These are phyloP conservation scores for Zenarchopterus dispar DNA, from an alignment of 2,797 vertebrate genomes.

Conservation along the genomic window DNA sequence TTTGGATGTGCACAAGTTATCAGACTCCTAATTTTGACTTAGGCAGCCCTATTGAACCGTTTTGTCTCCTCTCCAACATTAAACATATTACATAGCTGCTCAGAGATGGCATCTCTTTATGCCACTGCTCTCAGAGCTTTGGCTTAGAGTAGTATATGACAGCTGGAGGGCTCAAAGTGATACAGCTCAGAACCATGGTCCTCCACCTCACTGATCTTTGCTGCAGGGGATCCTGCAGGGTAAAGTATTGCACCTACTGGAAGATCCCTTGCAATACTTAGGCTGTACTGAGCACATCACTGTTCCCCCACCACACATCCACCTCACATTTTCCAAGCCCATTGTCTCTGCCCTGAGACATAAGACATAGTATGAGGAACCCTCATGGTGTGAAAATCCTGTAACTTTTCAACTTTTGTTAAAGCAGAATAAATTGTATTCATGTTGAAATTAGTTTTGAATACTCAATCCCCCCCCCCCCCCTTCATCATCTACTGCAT, in stretches of 20 bases:
- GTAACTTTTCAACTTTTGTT: constrained; percentile 6
- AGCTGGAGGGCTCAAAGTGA: neutral
- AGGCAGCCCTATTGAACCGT: neutral
- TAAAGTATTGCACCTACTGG: neutral
- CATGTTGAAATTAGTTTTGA: no score
- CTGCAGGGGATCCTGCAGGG: neutral
- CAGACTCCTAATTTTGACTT: neutral
- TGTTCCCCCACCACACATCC: neutral
- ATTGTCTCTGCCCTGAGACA: no score
- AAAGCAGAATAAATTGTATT: no score
- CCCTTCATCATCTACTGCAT: constrained; percentile 71
- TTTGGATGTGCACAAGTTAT: neutral
- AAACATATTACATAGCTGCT: neutral
- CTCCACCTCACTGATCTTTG: constrained; percentile 1
- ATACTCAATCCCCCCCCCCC: no score
- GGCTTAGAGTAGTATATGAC: constrained; percentile 7
- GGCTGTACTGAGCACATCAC: neutral
- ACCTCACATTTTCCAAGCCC: no score
- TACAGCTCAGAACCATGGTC: neutral
- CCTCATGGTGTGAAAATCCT: no score
- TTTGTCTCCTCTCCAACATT: neutral
- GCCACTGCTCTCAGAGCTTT: neutral
- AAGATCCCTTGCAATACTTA: neutral
- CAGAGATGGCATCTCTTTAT: neutral
- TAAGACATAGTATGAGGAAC: no score